Conservation (phyloP, 2,113 vertebrate species). For the Xerus inauris region DNA sequence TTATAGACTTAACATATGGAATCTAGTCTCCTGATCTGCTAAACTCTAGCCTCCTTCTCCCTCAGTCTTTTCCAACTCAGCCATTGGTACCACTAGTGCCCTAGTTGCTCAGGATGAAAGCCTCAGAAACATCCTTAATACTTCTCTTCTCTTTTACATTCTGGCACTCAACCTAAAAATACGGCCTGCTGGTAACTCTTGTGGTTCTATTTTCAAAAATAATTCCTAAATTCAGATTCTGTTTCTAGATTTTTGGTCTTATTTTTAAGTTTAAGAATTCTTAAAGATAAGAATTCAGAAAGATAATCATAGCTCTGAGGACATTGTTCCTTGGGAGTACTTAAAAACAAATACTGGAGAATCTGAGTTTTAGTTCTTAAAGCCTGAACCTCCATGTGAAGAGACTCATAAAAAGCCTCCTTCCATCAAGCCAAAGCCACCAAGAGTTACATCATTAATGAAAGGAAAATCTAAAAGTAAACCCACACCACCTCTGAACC, state of each 20-base stretch:
- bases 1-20: background rate
- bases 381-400: background rate
- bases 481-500: background rate
- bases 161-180: background rate
- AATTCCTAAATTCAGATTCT: background rate
- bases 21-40: background rate
- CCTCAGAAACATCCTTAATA: background rate
- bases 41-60: background rate
- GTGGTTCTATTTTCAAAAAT: background rate
- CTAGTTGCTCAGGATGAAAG: background rate
- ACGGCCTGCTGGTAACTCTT: background rate
- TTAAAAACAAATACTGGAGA: background rate
- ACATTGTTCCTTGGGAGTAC: background rate
- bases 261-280: background rate
- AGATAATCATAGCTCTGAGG: background rate
- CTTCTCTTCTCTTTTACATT: no score
- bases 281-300: background rate
- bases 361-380: background rate
- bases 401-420: background rate
- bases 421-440: background rate
- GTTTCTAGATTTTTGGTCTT: background rate
- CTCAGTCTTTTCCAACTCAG: background rate
- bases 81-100: no score
- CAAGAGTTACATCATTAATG: background rate
- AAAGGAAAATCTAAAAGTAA: background rate